These are phyloP conservation scores for Ascaphus truei DNA, from an alignment of 2,113 vertebrate species.

Conservation along the genomic window DNA sequence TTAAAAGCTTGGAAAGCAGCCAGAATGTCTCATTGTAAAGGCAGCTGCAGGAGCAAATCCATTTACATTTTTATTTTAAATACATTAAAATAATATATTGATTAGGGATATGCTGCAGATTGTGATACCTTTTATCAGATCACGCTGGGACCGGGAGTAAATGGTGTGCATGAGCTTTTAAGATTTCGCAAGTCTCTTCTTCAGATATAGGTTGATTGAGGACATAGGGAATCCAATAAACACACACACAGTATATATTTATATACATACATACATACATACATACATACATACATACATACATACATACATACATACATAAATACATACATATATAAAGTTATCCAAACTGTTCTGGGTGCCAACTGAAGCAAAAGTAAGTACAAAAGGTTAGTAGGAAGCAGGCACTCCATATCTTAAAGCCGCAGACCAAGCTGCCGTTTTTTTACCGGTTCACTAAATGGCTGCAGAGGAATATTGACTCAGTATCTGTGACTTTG, in stretches of 20 bases:
- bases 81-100: slow-evolving; percentile 48
- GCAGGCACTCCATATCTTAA: too few species aligned
- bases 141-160: neutral
- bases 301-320: too few species aligned
- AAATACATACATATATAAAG: too few species aligned
- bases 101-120: slow-evolving; percentile 44
- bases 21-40: slow-evolving; percentile 55
- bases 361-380: too few species aligned
- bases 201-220: slow-evolving; percentile 40
- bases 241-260: neutral
- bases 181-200: neutral
- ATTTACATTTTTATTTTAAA: slow-evolving; percentile 45
- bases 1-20: slow-evolving; percentile 55
- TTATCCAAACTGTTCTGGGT: too few species aligned
- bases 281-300: too few species aligned
- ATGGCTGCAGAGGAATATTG: too few species aligned
- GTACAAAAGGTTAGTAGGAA: too few species aligned
- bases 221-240: slow-evolving; percentile 13
- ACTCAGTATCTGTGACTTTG: too few species aligned
- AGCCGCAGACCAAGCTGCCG: too few species aligned
- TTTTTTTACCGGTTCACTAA: too few species aligned
- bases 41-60: slow-evolving; percentile 46
- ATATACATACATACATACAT: too few species aligned
- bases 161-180: neutral
- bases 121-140: neutral